phyloP scores from a whole-genome alignment of 2,113 vertebrate genomes.

The Protobothrops mucrosquamatus region DNA sequence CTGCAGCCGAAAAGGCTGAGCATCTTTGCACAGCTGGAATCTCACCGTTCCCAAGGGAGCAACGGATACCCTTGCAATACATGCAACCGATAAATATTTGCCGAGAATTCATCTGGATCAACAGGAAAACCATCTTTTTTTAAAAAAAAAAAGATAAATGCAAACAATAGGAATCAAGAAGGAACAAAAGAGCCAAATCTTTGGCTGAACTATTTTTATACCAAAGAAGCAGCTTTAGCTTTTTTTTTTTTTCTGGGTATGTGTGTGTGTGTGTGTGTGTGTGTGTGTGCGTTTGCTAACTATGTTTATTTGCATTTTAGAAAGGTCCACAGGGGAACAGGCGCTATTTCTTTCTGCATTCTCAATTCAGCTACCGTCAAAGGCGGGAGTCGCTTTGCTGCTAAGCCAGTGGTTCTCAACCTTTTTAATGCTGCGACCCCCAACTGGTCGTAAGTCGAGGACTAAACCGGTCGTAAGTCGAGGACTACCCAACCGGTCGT shows the following conservation, averaged over 20 bases:
- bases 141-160: conserved; percentile 39
- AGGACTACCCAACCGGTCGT: too few species aligned
- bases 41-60: background rate
- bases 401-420: too few species aligned
- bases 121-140: conserved; percentile 51
- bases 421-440: too few species aligned
- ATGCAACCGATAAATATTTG: conserved; percentile 58
- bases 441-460: too few species aligned
- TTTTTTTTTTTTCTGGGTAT: too few species aligned
- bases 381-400: background rate
- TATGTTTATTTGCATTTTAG: background rate
- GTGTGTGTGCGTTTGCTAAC: background rate
- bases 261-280: accelerated
- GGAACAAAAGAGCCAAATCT: conserved; percentile 27
- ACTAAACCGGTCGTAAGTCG: too few species aligned
- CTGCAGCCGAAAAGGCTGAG: conserved; percentile 9
- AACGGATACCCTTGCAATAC: conserved; percentile 28
- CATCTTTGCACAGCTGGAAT: conserved; percentile 46
- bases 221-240: background rate
- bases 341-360: background rate
- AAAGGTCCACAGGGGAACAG: background rate
- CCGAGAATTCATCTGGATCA: conserved; percentile 54
- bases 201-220: conserved; percentile 52
- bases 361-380: background rate
- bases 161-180: conserved; percentile 32